A percentile compares a stretch with the other conserved stretches of the same genome.
Evolutionary conservation across 2,113 vertebrate species (phyloP).

Genomic region (Castor canadensis): DNA sequence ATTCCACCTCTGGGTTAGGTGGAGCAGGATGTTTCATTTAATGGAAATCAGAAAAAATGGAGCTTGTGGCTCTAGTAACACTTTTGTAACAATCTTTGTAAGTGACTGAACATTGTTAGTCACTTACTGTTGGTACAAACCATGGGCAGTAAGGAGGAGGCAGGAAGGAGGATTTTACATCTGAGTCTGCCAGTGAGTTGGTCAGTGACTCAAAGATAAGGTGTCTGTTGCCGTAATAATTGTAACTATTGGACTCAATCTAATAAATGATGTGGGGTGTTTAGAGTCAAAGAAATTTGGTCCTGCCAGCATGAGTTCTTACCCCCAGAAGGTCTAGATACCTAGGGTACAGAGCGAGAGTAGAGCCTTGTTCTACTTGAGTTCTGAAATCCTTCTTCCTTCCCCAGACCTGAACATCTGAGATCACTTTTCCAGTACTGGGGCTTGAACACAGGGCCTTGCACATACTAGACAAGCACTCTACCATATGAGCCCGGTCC

Average conservation of each 20-base stretch:
- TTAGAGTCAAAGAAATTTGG: not conserved
- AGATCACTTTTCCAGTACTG: not conserved
- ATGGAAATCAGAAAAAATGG: not conserved
- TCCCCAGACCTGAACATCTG: not conserved
- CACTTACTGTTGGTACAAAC: not conserved
- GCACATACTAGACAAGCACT: too few relatives aligned
- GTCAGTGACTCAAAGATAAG: not conserved
- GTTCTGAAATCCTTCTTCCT: not conserved
- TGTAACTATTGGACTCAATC: not conserved
- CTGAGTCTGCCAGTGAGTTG: not conserved
- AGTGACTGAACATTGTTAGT: fast-evolving
- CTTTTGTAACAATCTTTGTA: not conserved
- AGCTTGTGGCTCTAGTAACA: not conserved
- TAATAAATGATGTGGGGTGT: not conserved
- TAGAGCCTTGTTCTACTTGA: not conserved
- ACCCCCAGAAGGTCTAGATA: not conserved
- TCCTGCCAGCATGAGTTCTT: not conserved
- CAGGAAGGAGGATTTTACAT: not conserved
- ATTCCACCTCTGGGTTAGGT: not conserved
- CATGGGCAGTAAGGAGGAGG: not conserved
- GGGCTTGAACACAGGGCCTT: not conserved
- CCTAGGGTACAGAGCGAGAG: not conserved
- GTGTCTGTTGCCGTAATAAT: not conserved
- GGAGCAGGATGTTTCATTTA: not conserved
- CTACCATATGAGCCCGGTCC: too few relatives aligned